Percentiles rank a stretch among this genome's conserved stretches.
These are phyloP conservation scores for Candidula unifasciata DNA, from an alignment of 2,888 invertebrate species.

Conservation along the genomic window DNA sequence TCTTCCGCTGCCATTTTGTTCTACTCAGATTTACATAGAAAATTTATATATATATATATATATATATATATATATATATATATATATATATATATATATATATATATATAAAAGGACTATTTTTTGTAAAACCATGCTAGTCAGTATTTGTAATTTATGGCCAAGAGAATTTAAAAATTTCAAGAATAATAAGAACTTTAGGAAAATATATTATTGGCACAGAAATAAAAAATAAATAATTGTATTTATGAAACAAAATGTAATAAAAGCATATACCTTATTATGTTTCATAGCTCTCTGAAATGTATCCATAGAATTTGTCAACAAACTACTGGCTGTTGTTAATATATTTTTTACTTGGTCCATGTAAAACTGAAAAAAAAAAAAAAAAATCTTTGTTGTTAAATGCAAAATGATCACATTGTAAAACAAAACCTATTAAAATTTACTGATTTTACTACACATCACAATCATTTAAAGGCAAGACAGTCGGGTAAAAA, in stretches of 20 bases:
- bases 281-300: background rate
- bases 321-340: background rate
- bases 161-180: no score
- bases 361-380: constrained; percentile 18
- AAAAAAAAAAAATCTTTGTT: background rate
- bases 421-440: background rate
- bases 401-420: background rate
- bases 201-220: no score
- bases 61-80: no score
- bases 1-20: no score
- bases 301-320: constrained; percentile 2
- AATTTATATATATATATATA: no score
- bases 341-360: background rate
- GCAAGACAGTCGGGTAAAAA: no score
- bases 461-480: no score
- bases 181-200: no score
- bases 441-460: background rate
- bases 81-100: no score
- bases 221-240: background rate
- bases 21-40: no score
- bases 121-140: no score
- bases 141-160: no score
- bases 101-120: background rate
- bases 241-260: background rate
- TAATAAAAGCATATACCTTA: background rate